A percentile compares a stretch with the other conserved stretches of the same genome.
phyloP scores from a whole-genome alignment of 2,797 vertebrate genomes.

The Clarias fuscus region DNA sequence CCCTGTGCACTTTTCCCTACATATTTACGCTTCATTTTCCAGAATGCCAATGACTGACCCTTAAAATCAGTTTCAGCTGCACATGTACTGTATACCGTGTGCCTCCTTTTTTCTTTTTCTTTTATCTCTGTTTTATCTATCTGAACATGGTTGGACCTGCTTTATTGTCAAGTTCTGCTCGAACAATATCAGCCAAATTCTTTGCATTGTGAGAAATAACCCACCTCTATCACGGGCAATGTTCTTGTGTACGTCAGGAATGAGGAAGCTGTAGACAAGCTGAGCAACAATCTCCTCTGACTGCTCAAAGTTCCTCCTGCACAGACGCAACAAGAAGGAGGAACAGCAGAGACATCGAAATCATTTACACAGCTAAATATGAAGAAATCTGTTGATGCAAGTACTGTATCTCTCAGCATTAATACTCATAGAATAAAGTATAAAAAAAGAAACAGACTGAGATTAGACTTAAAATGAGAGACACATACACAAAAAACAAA shows the following conservation, averaged over 20 bases:
- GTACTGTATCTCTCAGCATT: neutral
- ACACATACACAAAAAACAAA: too few relatives aligned
- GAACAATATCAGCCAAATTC: neutral
- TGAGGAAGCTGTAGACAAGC: conserved; percentile 89
- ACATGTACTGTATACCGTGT: conserved; percentile 8
- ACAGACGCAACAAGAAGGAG: conserved; percentile 34
- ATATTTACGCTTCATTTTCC: conserved; percentile 6
- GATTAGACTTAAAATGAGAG: neutral
- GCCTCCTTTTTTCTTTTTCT: neutral
- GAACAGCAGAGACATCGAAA: neutral
- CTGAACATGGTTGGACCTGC: neutral
- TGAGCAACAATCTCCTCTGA: conserved; percentile 92
- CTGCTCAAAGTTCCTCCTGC: conserved; percentile 78
- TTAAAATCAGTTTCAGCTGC: neutral
- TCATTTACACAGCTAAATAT: neutral
- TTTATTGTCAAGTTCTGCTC: neutral
- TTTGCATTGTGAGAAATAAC: conserved; percentile 38
- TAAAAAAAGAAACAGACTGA: neutral
- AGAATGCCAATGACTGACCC: neutral
- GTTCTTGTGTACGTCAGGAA: conserved; percentile 86
- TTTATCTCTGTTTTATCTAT: neutral
- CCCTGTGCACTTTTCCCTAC: neutral
- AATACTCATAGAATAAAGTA: neutral
- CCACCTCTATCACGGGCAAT: conserved; percentile 83
- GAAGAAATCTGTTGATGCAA: neutral